Base-by-base conservation (phyloP, 2,888 invertebrate species). In the Drosophila quinaria region DNA sequence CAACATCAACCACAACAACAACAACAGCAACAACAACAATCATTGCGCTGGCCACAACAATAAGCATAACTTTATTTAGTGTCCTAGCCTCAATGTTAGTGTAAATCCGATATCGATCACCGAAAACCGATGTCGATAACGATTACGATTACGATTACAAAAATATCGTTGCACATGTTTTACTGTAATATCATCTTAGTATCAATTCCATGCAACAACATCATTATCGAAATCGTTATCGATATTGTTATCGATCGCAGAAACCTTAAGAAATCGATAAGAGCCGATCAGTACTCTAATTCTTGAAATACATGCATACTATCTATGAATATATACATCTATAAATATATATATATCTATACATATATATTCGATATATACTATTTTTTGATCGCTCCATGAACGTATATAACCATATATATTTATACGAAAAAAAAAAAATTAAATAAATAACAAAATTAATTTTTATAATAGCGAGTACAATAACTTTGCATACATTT, bases 11-110 rank as follows among this genome's bases (percentile, higher is more conserved):
- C 87, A 81, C 81, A 76, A 85, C 89, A 81, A 84, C 25, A 79
- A 85, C 80, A 70, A 80, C 78, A 78, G 84, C 90, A 81, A 85
- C 86, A 88, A 81, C 81, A 76, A 85, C 89, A 81, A 84, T 91
- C 89, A 91, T 90, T 80, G 78, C 89, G 85, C 81, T 91, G 87
- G 90, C 90, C 83, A 90, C 91, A 87, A 90, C 91, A 88, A 91
- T 91, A 90, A 91, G 89, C 91, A 87, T 91, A 86, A 90, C 90
- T 89, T 83, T 91, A 87, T 68, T 90, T 88, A 91, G 91, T 90
- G 86, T 87, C 83, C 88, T 92, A 90, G 88, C 90, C 87, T 89
- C 91, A 82, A 90, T 91, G 90, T 91, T 91, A 87, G 91, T 87
- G 81, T 91, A 91, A 90, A 72, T 61, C 0, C 25, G 60, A 63